Evolutionary conservation across 2,113 vertebrate species (phyloP), one percentile per base, ranked within the genome.

Genomic region (Irena cyanogastra): DNA sequence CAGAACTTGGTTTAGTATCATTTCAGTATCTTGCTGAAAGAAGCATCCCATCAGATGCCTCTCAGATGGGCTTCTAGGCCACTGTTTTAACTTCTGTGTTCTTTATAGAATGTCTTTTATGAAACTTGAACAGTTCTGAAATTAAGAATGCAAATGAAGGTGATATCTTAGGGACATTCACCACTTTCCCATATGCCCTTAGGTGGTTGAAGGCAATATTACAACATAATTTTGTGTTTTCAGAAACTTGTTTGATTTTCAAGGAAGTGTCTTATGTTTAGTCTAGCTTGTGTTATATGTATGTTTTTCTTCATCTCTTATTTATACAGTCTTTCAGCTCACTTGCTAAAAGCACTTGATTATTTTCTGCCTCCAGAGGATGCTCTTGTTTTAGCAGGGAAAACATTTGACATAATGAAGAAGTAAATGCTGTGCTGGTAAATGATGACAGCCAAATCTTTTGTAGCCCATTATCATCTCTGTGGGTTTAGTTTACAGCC

Each of bases 301-400:
- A 33, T 89, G 21, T 84, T 90, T 96, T 90, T 94, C 60, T 61
- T 96, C 92, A 90, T 97, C 35, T 91, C 75, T 83, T 90, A 93
- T 83, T 96, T 90, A 87, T 60, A 22, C 30, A 63, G 42, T 80
- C 72, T 82, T 91, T 72, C 71, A 78, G 45, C 84, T 94, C 44
- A 42, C 78, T 95, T 89, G 64, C 83, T 76, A 64, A 95, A 92
- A 91, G 59, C 79, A 79, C 54, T 91, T 95, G 88, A 79, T 92
- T 94, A 77, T 95, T 87, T 95, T 94, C 77, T 75, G 86, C 87
- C 95, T 94, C 77, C 83, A 83, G 89, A 94, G 83, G 87, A 94
- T 93, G 93, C 79, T 93, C 83, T 86, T 94, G 83, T 68, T 94
- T 94, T 95, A 79, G 82, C 72, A 93, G 78, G 87, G 65, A 95